Evolutionary conservation across 2,888 invertebrate species (phyloP).

Genomic region (Leptura quadrifasciata): DNA sequence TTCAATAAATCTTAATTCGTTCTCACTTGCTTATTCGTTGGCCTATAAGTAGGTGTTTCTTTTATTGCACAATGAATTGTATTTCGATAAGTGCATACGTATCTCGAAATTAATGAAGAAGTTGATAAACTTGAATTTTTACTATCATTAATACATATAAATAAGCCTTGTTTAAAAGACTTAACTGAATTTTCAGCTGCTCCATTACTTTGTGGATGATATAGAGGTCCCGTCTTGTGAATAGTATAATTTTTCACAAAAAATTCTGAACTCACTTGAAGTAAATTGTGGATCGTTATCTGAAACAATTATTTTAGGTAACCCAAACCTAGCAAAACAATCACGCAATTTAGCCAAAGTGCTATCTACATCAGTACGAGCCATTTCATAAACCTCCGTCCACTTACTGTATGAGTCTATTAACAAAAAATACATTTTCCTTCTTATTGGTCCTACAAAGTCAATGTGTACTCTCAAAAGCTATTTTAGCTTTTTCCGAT

Average conservation of each 20-base stretch:
- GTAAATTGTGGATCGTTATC: slow-evolving; percentile 35
- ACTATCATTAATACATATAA: slow-evolving; percentile 19
- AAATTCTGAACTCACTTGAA: slow-evolving; percentile 54
- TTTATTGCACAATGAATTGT: slow-evolving; percentile 5
- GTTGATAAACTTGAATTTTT: too few species aligned
- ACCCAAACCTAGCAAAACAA: slow-evolving; percentile 56
- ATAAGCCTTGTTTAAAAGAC: slow-evolving; percentile 30
- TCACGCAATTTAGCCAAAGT: slow-evolving; percentile 48
- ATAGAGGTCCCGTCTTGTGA: slow-evolving; percentile 5
- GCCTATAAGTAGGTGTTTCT: slow-evolving; percentile 18
- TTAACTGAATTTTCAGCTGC: slow-evolving; percentile 35
- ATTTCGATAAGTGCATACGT: slow-evolving; percentile 29
- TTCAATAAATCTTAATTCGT: slow-evolving; percentile 26
- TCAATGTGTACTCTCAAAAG: slow-evolving; percentile 70
- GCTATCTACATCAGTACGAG: slow-evolving; percentile 10
- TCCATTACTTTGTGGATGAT: slow-evolving; percentile 35
- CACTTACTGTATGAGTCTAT: background rate
- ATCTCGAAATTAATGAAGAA: background rate
- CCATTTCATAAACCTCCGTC: slow-evolving; percentile 23
- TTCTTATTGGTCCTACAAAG: slow-evolving; percentile 65
- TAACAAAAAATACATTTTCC: slow-evolving; percentile 57
- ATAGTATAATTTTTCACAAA: slow-evolving; percentile 52
- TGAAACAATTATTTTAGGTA: slow-evolving; percentile 54
- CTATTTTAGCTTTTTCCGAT: background rate
- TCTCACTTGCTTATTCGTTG: slow-evolving; percentile 13